Percentiles rank a stretch among this genome's conserved stretches.
Evolutionary conservation across 2,888 invertebrate genomes (phyloP).

Genomic region (Rhimphoctona megacephalus): DNA sequence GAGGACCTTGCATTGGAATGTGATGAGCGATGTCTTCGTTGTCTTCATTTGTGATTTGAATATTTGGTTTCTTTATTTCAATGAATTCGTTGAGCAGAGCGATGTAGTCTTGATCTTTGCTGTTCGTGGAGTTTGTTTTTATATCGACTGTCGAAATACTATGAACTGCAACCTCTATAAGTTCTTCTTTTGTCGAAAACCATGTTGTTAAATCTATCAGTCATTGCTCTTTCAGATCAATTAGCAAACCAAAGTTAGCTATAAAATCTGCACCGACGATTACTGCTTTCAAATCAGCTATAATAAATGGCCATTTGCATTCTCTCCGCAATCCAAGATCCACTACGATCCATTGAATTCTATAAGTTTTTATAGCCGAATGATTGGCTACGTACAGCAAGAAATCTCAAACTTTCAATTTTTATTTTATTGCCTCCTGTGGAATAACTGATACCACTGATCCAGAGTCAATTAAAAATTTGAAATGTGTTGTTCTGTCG

Average conservation of each 20-base stretch:
- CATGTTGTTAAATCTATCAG: neutral
- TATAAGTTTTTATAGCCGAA: neutral
- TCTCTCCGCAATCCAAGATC: neutral
- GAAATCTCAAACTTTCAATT: neutral
- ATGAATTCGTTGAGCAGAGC: neutral
- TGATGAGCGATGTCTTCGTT: neutral
- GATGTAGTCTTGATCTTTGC: neutral
- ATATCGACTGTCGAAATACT: neutral
- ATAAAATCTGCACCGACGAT: constrained; percentile 15
- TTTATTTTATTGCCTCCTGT: no score
- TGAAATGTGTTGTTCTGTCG: neutral
- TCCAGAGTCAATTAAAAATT: constrained; percentile 1
- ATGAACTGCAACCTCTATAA: neutral
- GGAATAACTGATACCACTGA: neutral
- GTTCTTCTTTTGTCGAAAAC: neutral
- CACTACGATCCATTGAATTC: neutral
- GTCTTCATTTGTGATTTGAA: neutral
- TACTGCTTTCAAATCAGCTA: constrained; percentile 17
- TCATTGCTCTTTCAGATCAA: neutral
- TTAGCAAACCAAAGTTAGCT: neutral
- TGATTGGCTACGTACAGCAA: neutral
- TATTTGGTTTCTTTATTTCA: neutral
- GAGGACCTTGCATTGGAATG: neutral
- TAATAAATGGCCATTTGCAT: constrained; percentile 22
- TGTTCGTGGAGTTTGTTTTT: neutral